Base-by-base conservation (phyloP, 2,113 vertebrate species). In the Jaculus jaculus region DNA sequence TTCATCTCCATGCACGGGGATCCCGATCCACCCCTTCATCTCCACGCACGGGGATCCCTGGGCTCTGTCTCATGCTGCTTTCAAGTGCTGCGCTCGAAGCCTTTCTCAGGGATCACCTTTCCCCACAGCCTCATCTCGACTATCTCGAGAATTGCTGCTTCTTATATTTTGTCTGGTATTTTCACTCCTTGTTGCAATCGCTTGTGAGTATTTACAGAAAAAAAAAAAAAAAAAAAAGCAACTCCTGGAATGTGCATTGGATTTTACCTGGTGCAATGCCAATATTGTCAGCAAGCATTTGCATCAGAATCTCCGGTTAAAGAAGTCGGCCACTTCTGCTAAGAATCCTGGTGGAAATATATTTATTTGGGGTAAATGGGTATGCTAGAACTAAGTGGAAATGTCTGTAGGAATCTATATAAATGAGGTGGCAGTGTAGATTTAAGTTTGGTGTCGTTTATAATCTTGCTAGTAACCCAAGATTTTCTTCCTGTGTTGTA, bases 111-210 rank as follows among this genome's bases (percentile, higher is more conserved):
- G 51, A 34, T 65, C 12, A n/a, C 6, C 12, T 20, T 39, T 73
- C 39, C 84, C 54, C 61, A 18, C 34, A 74, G 68, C 5, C 83
- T n/a, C 32, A 5, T 71, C 17, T 87, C 32, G 82, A 87, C 0
- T 58, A 9, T 71, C 80, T 61, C 54, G 32, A 91, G 87, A 92
- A 61, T 7, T 51, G 17, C 42, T 83, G n/a, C 81, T 89, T 92
- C 9, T 32, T 47, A 6, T 23, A 21, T 82, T 93, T 72, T 80
- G 5, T 74, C 34, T 51, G 37, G 7, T 16, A 54, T 60, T 90
- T 87, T 26, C 84, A 77, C 8, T 51, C 26, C 65, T 77, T 16
- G 8, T 90, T 15, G 2, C 28, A 58, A 47, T 81, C 87, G 7
- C 23, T 68, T 87, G 34, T 5, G 72, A 71, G 30, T 65, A 3